Percentiles rank a stretch among this genome's conserved stretches.
Conservation (phyloP, 1,140 invertebrate species). For the Diuraphis noxia region DNA sequence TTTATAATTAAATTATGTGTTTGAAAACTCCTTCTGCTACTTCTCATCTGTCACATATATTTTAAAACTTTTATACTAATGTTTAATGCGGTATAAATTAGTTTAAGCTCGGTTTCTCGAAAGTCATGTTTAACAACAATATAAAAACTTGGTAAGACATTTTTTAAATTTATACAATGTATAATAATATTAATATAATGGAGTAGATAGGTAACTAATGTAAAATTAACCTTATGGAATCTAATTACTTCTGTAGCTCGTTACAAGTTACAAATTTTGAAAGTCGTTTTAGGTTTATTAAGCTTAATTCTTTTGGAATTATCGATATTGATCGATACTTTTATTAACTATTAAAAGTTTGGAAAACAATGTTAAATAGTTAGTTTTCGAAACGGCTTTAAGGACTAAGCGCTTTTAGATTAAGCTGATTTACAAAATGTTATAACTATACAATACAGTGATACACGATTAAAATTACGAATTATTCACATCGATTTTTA, state of each 20-base stretch:
- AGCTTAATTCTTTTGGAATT: not conserved
- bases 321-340: not conserved
- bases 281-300: not conserved
- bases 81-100: not conserved
- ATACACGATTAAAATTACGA: not conserved
- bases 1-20: not conserved
- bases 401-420: not conserved
- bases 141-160: not conserved
- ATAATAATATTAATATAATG: not conserved
- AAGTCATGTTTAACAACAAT: not conserved
- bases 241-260: not conserved
- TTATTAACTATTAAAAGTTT: too few relatives aligned
- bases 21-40: not conserved
- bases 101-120: not conserved
- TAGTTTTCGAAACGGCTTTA: not conserved
- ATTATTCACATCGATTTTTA: not conserved
- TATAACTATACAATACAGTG: not conserved
- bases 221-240: not conserved
- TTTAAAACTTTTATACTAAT: conserved; percentile 1
- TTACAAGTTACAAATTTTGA: not conserved
- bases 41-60: not conserved
- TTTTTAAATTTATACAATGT: not conserved
- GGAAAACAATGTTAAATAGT: not conserved
- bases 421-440: not conserved
- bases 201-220: not conserved